Evolutionary conservation across 1,140 invertebrate genomes (phyloP).

Genomic region (Aphis craccivora): DNA sequence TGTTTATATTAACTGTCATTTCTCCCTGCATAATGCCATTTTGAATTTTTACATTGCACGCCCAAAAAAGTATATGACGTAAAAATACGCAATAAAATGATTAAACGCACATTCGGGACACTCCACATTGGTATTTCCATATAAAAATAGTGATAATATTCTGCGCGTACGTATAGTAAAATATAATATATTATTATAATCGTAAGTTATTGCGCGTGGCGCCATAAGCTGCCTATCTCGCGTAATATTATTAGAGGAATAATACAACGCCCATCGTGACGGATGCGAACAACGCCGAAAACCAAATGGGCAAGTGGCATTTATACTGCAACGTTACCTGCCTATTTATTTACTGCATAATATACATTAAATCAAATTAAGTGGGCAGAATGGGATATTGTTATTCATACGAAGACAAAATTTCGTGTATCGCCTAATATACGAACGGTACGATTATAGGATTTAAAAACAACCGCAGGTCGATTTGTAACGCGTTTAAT

Average conservation of each 20-base stretch:
- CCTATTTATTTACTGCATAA: not conserved
- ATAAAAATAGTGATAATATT: not conserved
- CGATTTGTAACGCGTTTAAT: not conserved
- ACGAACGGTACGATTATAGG: not conserved
- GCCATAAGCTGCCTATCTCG: not conserved
- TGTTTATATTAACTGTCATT: conserved; percentile 1
- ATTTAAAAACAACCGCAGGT: not conserved
- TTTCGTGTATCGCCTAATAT: not conserved
- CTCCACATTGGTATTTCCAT: not conserved
- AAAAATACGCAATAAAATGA: not conserved
- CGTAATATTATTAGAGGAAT: not conserved
- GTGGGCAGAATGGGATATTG: not conserved
- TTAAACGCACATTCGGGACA: not conserved
- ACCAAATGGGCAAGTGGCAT: not conserved
- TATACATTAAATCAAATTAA: not conserved
- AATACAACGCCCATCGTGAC: not conserved
- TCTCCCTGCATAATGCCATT: not conserved
- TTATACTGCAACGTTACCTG: too few relatives aligned
- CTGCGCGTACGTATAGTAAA: not conserved
- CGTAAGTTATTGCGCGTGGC: not conserved
- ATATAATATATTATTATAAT: not conserved
- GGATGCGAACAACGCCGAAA: not conserved
- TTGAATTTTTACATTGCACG: not conserved
- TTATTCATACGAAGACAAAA: not conserved
- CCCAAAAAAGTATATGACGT: not conserved